Evolutionary conservation across 1,140 invertebrate species (phyloP), one percentile per base, ranked within the genome.

Genomic region (Drosophila erecta): DNA sequence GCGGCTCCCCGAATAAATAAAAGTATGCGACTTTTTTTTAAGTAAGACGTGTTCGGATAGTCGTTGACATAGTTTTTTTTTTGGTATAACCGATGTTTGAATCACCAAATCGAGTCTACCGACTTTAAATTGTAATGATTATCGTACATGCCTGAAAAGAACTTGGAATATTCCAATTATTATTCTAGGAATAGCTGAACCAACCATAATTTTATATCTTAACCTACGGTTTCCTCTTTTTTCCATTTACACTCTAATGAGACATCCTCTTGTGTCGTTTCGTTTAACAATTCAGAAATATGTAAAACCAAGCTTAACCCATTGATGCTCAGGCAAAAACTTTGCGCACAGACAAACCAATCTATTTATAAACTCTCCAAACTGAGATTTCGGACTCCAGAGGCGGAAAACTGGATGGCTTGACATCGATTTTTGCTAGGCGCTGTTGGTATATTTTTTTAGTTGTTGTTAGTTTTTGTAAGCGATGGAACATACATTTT

Each of bases 381-480:
- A 35, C 40, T 49, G 50, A 73, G 58, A 73, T 74, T 62, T 35
- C 71, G 20, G 69, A 51, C 67, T 72, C 35, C 41, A 30, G 14
- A 40, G 44, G 58, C 33, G 46, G 56, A 57, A 81, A 55, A 35
- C 15, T 56, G 30, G 60, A 73, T 70, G 66, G 60, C 81, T 85
- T 67, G 55, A 81, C 66, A 69, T 69, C 58, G 75, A 54, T 54
- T 46, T 55, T 27, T 69, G 64, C 59, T 61, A 73, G 59, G 70
- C 57, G 54, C 77, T 84, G 81, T 73, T 85, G 64, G 73, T 76
- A 41, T 67, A 15, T 65, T 67, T 65, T 64, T 81, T 79, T 75
- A 75, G 61, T 85, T 85, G 81, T 85, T 85, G 81, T 85, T 85
- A 85, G 81, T 80, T 85, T 85, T 85, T 76, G 81, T 85, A 85